Base-by-base conservation (phyloP, 2,113 vertebrate genomes). In the Crotalus tigris region DNA sequence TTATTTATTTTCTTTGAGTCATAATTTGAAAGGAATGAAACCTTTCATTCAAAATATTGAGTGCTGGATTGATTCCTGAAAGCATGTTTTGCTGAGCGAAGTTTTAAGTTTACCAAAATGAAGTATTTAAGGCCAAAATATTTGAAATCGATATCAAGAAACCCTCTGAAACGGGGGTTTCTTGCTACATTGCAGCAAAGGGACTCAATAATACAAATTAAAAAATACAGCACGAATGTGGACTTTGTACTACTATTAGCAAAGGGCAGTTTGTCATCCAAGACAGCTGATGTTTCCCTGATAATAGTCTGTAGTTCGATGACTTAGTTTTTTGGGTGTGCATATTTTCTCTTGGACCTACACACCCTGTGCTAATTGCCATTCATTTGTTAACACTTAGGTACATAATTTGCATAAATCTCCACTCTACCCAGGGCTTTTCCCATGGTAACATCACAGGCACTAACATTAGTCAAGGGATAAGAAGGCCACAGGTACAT, bases 61-160 rank as follows among this genome's bases (percentile, higher is more conserved):
- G 91, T 89, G 90, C 44, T 87, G 90, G 93, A 96, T 95, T 97
- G 93, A 96, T 96, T 96, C 97, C 92, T 93, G 92, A 95, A 95
- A 97, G 97, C 95, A 93, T 93, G 95, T 96, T 97, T 97, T 94
- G 81, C 92, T 95, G 95, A 96, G 93, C 95, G 90, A 94, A 49
- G 94, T 97, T 96, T 95, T 93, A 96, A 92, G 92, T 54, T 96
- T 90, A 94, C 93, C 90, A 90, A 96, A 97, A 92, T 95, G 97
- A 97, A 96, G 95, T 95, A 95, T 95, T 46, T 94, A 33, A 92
- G 81, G 92, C 87, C 94, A 81, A 94, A 92, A 94, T 61, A 94
- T 94, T 97, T 97, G 94, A 96, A 97, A 97, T 97, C 94, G 95
- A 95, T 97, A 96, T 95, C 96, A 55, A 94, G 92, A 96, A 95